Base-by-base conservation (phyloP, 1,140 invertebrate species). In the Panulirus ornatus region DNA sequence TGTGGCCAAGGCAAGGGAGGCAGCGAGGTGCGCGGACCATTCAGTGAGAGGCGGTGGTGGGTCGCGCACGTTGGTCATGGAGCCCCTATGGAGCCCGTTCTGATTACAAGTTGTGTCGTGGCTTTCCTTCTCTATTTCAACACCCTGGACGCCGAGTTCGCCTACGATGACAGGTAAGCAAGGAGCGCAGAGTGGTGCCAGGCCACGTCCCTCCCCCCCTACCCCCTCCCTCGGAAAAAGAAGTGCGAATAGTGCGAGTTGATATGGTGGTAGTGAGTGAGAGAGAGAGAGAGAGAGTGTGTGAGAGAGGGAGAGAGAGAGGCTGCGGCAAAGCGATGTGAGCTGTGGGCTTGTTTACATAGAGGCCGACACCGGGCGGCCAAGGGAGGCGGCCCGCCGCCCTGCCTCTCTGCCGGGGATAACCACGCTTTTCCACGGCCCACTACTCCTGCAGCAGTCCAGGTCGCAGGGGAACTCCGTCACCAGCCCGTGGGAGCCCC, bases 61-160 rank as follows among this genome's bases (percentile, higher is more conserved):
- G 63, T 86, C 44, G 91, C 82, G 84, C 90, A 82, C 85, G 92
- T 84, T 75, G 90, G 87, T 83, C 97, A 85, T 92, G 92, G 86
- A 89, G 88, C 73, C 71, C 90, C 76, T 84, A 92, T 92, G 92
- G 92, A 91, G 90, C 89, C 84, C 71, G 90, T 89, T 91, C 83
- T 92, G 90, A 88, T 92, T 78, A 88, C 90, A 85, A 91, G 91
- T 91, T 92, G 91, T 88, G 84, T 92, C 90, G 86, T 90, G 82
- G 92, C 93, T 88, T 92, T 93, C 81, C 92, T 93, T 79, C 92
- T 93, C 75, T 93, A 93, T 92, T 93, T 89, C 91, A 93, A 93
- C 90, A 93, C 93, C 51, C 91, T 93, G 36, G 87, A 92, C 79
- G 93, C 93, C 40, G 92, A 93, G 84, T 93, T 93, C 84, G 93